Percentiles rank a stretch among this genome's conserved stretches.
phyloP scores from a whole-genome alignment of 1,140 invertebrate genomes.

The Diabrotica virgifera region DNA sequence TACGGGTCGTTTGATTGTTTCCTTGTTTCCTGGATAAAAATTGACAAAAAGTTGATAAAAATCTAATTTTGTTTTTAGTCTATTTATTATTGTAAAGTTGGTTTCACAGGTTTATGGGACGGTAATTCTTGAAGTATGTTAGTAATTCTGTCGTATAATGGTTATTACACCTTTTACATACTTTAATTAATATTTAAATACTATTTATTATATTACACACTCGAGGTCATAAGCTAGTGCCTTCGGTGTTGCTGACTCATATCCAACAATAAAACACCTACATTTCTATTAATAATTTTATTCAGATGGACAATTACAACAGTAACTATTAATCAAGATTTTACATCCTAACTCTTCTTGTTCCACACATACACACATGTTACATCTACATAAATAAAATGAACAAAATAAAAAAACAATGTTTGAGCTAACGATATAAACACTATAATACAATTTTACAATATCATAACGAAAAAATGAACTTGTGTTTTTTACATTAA shows the following conservation, averaged over 20 bases:
- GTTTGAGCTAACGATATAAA: slow-evolving; percentile 44
- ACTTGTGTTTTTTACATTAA: background rate
- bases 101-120: too few species aligned
- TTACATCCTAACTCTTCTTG: slow-evolving; percentile 39
- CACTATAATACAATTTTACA: slow-evolving; percentile 46
- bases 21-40: too few species aligned
- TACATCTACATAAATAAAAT: slow-evolving; percentile 48
- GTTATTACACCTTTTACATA: too few species aligned
- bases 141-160: too few species aligned
- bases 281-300: slow-evolving; percentile 44
- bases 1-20: too few species aligned
- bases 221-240: background rate
- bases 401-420: slow-evolving; percentile 42
- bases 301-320: slow-evolving; percentile 49
- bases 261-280: background rate
- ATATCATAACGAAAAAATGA: slow-evolving; percentile 8
- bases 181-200: too few species aligned
- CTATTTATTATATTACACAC: too few species aligned
- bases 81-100: too few species aligned
- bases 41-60: too few species aligned
- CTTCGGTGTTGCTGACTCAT: background rate
- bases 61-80: too few species aligned
- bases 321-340: slow-evolving; percentile 44
- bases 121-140: too few species aligned
- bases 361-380: slow-evolving; percentile 38